Evolutionary conservation across 1,140 invertebrate genomes (phyloP).

Genomic region (Acromyrmex heyeri): DNA sequence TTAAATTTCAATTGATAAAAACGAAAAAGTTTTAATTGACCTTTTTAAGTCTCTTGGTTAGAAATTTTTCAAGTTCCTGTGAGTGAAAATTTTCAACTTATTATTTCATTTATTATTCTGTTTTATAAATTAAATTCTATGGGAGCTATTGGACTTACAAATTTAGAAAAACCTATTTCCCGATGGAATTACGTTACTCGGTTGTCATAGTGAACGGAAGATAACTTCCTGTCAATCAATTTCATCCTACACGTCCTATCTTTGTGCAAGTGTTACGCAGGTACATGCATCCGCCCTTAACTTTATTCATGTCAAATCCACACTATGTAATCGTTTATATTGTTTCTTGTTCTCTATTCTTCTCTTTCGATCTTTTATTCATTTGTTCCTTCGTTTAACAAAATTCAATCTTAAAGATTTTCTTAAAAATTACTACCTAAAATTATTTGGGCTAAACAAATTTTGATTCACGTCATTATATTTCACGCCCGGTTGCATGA

Average conservation of each 20-base stretch:
- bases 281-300: neutral
- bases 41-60: neutral
- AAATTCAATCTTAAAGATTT: neutral
- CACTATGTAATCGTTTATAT: neutral
- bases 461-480: conserved; percentile 79
- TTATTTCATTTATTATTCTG: conserved; percentile 1
- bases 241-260: conserved; percentile 58
- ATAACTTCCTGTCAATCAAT: conserved; percentile 68
- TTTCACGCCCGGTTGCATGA: conserved; percentile 73
- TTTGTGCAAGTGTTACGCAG: conserved; percentile 31
- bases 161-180: conserved; percentile 11
- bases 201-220: conserved; percentile 49
- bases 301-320: neutral
- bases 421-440: neutral
- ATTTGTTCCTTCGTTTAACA: neutral
- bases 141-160: neutral
- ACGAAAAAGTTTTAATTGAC: neutral
- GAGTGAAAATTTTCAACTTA: neutral
- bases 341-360: neutral
- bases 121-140: neutral
- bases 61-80: neutral
- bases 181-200: conserved; percentile 20
- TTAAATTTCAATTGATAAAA: neutral
- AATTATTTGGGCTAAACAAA: conserved; percentile 58
- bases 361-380: neutral